Conservation (phyloP, 2,888 invertebrate species). For the Leucoptera coffeella region DNA sequence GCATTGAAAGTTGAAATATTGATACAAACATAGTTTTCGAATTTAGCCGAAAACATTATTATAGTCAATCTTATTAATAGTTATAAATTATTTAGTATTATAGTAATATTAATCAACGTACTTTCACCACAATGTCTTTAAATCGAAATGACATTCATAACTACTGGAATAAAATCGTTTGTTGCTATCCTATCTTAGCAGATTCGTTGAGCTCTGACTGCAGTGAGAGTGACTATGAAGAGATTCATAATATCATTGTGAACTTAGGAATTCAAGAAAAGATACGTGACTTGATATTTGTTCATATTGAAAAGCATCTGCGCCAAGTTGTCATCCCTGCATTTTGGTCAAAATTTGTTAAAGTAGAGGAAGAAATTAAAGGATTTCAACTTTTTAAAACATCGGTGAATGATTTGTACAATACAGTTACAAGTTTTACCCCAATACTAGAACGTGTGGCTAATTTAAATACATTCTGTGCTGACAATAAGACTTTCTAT, state of each 20-base stretch:
- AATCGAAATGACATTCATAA: slow-evolving; percentile 25
- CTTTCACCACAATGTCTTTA: slow-evolving; percentile 26
- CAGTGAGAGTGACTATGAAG: slow-evolving; percentile 25
- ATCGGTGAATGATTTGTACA: slow-evolving; percentile 61
- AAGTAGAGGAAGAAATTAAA: slow-evolving; percentile 41
- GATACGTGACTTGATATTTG: slow-evolving; percentile 31
- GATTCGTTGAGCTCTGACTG: slow-evolving; percentile 30
- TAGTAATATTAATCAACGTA: too few species aligned
- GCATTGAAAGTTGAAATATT: too few species aligned
- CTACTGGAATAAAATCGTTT: slow-evolving; percentile 38
- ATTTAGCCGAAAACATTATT: too few species aligned
- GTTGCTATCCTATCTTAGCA: slow-evolving; percentile 39
- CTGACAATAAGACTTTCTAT: slow-evolving; percentile 38
- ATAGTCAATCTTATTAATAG: too few species aligned
- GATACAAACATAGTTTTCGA: too few species aligned
- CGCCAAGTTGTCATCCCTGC: slow-evolving; percentile 55
- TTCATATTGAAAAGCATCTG: slow-evolving; percentile 53
- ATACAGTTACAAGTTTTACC: slow-evolving; percentile 46
- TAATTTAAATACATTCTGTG: slow-evolving; percentile 34
- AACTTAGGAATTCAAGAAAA: slow-evolving; percentile 28
- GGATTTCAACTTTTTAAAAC: slow-evolving; percentile 61
- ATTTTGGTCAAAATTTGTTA: slow-evolving; percentile 62
- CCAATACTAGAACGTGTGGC: slow-evolving; percentile 51
- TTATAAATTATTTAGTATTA: too few species aligned
- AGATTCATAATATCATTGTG: slow-evolving; percentile 29